Base-by-base conservation (phyloP, 1,140 invertebrate species). In the Elymnias hypermnestra region DNA sequence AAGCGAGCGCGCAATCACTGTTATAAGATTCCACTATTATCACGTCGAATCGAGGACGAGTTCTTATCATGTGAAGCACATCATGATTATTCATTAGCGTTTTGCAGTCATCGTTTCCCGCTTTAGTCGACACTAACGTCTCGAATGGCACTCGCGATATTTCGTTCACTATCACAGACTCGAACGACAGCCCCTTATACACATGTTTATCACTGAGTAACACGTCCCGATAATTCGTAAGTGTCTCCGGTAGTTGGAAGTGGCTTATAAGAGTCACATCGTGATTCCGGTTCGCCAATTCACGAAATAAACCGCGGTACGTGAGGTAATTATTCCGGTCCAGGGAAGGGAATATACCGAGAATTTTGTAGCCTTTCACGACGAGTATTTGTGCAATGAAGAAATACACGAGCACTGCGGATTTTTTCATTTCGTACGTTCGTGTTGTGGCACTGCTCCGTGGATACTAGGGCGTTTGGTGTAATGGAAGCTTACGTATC, bases 241-340 rank as follows among this genome's bases (percentile, higher is more conserved):
- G 63, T 1, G 87, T 66, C 19, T 88, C 71, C 21, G 75, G 58
- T 21, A 83, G 63, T 50, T 88, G 87, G 45, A 92, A 92, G 58
- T 90, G 88, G 17, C 89, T 92, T 8, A 94, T 69, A 7, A 94
- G 89, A 0, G 92, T 93, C 5, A 95, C 52, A 7, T 92, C 78
- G 56, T 94, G 91, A 13, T 92, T 92, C 8, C 89, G 87, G 41
- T 72, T 79, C 0, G 89, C 89, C 19, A 95, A 63, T 43, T 89
- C 91, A 15, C 88, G 87, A 2, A 94, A 72, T 1, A 94, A 62
- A 0, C 89, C 88, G 35, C 90, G 82, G 56, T 91, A 91, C 14
- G 92, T 90, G 12, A 89, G 85, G 57, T 92, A 92, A 61, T 94
- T 93, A 65, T 92, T 94, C 19, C 87, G 89, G 0, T 91, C 89